Percentiles rank a stretch among this genome's conserved stretches.
phyloP scores from a whole-genome alignment of 2,797 vertebrate species.

The Oceanodroma leucorhoa region DNA sequence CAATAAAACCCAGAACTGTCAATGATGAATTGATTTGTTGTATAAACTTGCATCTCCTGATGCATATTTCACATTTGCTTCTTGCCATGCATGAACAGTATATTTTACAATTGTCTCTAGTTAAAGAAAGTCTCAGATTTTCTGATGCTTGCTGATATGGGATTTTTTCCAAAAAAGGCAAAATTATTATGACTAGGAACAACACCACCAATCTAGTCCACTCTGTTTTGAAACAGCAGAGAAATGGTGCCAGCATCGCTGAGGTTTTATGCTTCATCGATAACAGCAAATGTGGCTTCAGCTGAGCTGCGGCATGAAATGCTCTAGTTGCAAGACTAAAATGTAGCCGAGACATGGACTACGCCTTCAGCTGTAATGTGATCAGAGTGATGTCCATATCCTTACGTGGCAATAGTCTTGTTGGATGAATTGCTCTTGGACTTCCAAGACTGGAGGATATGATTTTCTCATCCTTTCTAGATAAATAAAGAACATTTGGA shows the following conservation, averaged over 20 bases:
- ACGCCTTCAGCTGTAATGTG: background rate
- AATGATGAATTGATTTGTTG: background rate
- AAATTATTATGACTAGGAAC: background rate
- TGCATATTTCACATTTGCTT: background rate
- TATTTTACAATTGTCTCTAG: background rate
- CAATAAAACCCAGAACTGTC: background rate
- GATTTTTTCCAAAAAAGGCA: background rate
- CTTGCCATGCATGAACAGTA: background rate
- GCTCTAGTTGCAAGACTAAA: background rate
- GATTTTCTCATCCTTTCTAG: background rate
- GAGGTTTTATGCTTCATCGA: background rate
- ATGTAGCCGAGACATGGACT: background rate
- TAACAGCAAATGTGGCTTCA: background rate
- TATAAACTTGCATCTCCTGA: background rate
- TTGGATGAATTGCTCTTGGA: background rate
- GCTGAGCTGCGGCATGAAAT: background rate
- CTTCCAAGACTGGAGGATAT: background rate
- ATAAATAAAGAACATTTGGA: background rate
- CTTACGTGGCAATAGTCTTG: accelerated
- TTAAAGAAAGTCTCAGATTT: background rate
- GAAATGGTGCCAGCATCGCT: background rate
- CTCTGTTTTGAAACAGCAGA: background rate
- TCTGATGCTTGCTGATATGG: background rate
- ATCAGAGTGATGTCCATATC: background rate
- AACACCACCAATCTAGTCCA: background rate